phyloP scores from a whole-genome alignment of 2,797 vertebrate species.

The Scolopax rusticola region DNA sequence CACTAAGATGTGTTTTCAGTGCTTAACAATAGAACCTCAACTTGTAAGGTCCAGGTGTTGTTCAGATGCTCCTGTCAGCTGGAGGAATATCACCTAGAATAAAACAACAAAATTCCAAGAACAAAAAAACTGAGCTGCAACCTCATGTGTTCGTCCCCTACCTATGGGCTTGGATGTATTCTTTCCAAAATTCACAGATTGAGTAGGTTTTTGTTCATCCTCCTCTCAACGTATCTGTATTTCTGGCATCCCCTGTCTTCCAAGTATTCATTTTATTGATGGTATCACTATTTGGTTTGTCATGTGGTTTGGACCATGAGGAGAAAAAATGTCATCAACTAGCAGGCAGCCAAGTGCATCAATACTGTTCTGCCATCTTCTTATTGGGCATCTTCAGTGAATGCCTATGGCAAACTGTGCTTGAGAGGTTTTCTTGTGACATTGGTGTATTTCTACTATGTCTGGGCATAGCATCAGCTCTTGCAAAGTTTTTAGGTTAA shows the following conservation, averaged over 20 bases:
- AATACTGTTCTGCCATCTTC: not conserved
- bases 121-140: not conserved
- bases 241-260: not conserved
- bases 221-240: not conserved
- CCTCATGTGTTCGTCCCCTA: not conserved
- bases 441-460: not conserved
- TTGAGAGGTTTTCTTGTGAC: not conserved
- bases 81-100: not conserved
- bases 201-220: not conserved
- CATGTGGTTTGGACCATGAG: not conserved
- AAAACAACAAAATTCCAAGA: not conserved
- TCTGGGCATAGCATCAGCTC: not conserved
- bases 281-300: not conserved
- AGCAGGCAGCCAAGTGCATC: not conserved
- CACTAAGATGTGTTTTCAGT: not conserved
- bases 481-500: not conserved
- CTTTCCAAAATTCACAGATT: not conserved
- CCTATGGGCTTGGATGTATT: not conserved
- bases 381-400: not conserved
- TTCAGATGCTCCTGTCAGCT: not conserved
- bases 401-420: not conserved
- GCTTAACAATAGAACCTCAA: not conserved
- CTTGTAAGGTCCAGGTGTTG: not conserved
- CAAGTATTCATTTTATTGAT: not conserved
- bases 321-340: not conserved